These are phyloP conservation scores for Parasteatoda lunata DNA, from an alignment of 2,888 invertebrate genomes.

Conservation along the genomic window DNA sequence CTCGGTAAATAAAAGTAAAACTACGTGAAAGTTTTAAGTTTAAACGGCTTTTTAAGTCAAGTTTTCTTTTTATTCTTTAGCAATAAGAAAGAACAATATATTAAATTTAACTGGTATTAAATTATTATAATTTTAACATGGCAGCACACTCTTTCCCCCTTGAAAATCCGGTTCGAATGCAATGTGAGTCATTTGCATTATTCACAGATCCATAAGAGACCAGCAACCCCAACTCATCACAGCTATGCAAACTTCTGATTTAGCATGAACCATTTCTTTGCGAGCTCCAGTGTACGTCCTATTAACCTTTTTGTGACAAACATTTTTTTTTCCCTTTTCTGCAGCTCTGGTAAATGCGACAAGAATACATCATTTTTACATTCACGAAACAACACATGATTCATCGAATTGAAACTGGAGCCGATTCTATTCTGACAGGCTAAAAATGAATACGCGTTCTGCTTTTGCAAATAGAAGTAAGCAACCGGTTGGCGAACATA, in stretches of 20 bases:
- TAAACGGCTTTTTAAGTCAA: too few relatives aligned
- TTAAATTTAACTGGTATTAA: too few relatives aligned
- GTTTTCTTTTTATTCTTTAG: too few relatives aligned
- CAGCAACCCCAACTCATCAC: neutral
- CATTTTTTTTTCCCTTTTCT: neutral
- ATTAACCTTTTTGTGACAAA: conserved; percentile 34
- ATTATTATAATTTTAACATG: too few relatives aligned
- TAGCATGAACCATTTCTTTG: neutral
- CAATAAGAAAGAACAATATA: too few relatives aligned
- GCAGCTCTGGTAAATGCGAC: neutral
- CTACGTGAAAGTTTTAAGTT: too few relatives aligned
- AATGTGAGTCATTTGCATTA: neutral
- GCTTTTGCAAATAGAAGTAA: conserved; percentile 36
- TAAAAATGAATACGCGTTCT: neutral
- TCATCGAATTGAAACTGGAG: neutral
- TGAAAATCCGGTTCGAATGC: neutral
- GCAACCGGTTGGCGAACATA: conserved; percentile 27
- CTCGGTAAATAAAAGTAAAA: too few relatives aligned
- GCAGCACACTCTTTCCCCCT: too few relatives aligned
- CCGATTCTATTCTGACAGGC: neutral
- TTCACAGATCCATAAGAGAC: neutral
- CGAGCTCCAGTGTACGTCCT: conserved; percentile 11
- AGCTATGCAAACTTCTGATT: neutral
- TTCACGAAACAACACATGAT: neutral
- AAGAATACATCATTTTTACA: neutral